These are phyloP conservation scores for Ctena decussata DNA, from an alignment of 2,888 invertebrate species.

Conservation along the genomic window DNA sequence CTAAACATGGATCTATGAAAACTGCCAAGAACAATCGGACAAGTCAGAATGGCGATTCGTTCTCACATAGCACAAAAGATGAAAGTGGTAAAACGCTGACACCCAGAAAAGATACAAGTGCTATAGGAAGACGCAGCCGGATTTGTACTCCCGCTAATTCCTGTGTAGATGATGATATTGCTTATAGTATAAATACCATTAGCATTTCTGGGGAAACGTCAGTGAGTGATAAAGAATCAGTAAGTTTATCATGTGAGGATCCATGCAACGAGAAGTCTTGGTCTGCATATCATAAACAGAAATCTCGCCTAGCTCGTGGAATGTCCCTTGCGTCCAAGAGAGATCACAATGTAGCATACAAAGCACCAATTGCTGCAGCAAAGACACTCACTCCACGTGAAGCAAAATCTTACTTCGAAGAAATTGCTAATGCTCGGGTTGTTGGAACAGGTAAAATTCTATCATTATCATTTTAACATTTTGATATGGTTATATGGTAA, in stretches of 20 bases:
- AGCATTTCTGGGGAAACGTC: conserved; percentile 1
- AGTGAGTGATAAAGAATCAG: neutral
- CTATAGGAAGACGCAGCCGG: neutral
- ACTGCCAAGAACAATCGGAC: neutral
- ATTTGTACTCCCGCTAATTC: neutral
- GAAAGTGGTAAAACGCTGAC: neutral
- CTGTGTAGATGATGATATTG: neutral
- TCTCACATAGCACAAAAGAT: neutral
- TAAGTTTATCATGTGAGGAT: conserved; percentile 30
- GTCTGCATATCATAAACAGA: conserved; percentile 64
- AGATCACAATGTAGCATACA: conserved; percentile 53
- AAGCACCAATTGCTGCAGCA: conserved; percentile 63
- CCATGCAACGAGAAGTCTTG: conserved; percentile 52
- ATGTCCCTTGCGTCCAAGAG: conserved; percentile 49
- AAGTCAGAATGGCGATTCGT: neutral
- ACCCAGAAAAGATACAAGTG: neutral
- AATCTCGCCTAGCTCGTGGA: conserved; percentile 60
- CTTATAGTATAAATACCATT: neutral
- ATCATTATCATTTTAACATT: no score
- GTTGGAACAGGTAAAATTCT: conserved; percentile 67
- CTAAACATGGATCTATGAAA: conserved; percentile 19
- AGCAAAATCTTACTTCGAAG: conserved; percentile 54
- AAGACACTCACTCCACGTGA: conserved; percentile 67
- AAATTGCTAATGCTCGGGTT: conserved; percentile 62
- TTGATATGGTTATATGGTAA: no score